These are phyloP conservation scores for Neoaliturus tenellus DNA, from an alignment of 2,888 invertebrate genomes.

Conservation along the genomic window DNA sequence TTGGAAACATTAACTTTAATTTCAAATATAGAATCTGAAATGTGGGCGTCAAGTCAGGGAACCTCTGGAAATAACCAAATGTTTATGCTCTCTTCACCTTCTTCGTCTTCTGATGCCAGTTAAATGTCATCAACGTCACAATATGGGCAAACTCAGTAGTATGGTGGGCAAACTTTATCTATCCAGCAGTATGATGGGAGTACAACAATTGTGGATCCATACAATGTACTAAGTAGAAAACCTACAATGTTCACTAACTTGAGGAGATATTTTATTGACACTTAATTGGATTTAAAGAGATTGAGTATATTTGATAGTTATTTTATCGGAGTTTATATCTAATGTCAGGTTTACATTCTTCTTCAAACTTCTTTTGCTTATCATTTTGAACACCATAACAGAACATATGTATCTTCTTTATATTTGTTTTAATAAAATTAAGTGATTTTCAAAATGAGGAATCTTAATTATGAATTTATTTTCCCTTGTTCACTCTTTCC, in stretches of 20 bases:
- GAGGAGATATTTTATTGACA: background rate
- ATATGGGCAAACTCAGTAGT: background rate
- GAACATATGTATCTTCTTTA: too few species aligned
- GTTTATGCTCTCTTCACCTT: constrained; percentile 25
- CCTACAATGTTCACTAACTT: constrained; percentile 4
- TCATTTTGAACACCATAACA: too few species aligned
- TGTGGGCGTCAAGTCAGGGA: constrained; percentile 27
- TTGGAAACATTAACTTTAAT: constrained; percentile 32
- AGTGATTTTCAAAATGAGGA: background rate
- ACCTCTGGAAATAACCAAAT: constrained; percentile 16
- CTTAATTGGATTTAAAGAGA: too few species aligned
- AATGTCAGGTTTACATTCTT: too few species aligned
- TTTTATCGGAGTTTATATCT: too few species aligned
- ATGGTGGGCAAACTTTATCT: background rate
- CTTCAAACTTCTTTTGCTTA: too few species aligned
- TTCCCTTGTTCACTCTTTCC: too few species aligned
- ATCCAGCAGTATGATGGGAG: background rate
- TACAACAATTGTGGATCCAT: constrained; percentile 7
- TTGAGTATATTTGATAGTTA: too few species aligned
- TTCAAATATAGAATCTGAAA: constrained; percentile 31
- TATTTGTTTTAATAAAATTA: background rate
- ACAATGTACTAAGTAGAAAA: background rate
- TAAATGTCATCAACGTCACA: constrained; percentile 6
- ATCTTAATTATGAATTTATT: too few species aligned
- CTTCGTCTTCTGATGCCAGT: constrained; percentile 22